phyloP scores from a whole-genome alignment of 92 coral and sea anemone genomes.

The Porites cylindrica region DNA sequence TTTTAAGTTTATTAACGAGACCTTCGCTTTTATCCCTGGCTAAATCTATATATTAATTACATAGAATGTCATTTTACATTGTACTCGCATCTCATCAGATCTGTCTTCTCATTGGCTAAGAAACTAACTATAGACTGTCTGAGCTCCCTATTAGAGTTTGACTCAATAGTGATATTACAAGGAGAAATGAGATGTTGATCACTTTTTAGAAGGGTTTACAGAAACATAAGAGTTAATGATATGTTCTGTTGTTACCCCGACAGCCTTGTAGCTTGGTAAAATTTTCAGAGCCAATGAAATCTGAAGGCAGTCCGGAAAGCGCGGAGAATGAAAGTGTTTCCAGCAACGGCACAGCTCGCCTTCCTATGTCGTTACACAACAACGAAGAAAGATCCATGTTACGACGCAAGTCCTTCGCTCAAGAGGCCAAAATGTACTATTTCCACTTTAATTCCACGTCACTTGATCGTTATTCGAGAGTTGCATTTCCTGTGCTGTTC shows the following conservation, averaged over 20 bases:
- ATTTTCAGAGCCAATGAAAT: constrained; percentile 13
- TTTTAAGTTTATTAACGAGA: no score
- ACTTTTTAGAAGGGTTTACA: no score
- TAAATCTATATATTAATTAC: no score
- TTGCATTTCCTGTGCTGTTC: constrained; percentile 58
- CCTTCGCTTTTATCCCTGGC: no score
- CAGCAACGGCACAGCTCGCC: constrained; percentile 9
- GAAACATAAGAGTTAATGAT: no score
- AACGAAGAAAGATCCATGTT: constrained; percentile 15
- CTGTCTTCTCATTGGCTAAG: no score
- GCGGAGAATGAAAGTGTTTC: constrained; percentile 33
- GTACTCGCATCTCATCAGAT: no score
- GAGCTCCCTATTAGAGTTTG: no score
- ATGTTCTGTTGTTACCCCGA: not conserved
- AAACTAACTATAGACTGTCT: no score
- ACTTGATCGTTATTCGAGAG: constrained; percentile 67
- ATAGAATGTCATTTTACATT: no score
- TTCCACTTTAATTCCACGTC: constrained; percentile 59
- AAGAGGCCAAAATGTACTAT: constrained; percentile 44
- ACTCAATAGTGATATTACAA: no score
- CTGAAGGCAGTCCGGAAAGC: constrained; percentile 6
- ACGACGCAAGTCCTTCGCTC: constrained; percentile 21
- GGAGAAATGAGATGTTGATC: no score
- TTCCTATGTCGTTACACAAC: constrained; percentile 15
- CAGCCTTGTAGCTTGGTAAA: constrained; percentile 45